These are phyloP conservation scores for Dromiciops gliroides DNA, from an alignment of 2,113 vertebrate genomes.

Conservation along the genomic window DNA sequence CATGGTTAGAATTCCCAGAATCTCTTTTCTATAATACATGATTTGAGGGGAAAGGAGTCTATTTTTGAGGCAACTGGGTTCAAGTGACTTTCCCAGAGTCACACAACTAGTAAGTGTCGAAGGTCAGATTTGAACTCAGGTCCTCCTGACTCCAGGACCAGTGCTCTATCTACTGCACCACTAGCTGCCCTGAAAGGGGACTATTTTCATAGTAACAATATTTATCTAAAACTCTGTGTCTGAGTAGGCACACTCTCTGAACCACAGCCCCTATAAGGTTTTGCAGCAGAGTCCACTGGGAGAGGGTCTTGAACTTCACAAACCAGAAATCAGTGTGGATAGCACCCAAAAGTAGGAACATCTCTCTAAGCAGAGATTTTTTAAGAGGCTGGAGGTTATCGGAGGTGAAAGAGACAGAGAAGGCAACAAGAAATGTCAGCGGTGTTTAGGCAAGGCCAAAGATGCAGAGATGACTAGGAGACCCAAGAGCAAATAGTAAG, in stretches of 20 bases:
- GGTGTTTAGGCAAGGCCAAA: background rate
- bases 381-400: background rate
- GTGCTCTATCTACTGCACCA: background rate
- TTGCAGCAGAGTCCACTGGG: background rate
- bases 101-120: background rate
- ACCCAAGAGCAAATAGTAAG: background rate
- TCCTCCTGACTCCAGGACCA: background rate
- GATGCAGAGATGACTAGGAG: background rate
- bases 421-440: background rate
- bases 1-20: background rate
- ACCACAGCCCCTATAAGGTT: background rate
- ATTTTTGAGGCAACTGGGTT: background rate
- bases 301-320: background rate
- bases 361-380: background rate
- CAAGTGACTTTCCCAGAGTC: background rate
- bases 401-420: background rate
- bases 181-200: background rate
- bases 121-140: background rate
- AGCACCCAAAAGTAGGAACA: background rate
- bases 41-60: background rate
- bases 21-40: background rate
- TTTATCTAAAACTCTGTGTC: background rate
- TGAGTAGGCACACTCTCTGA: background rate
- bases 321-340: background rate
- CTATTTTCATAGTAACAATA: background rate